Conservation (phyloP, 2,797 vertebrate species). For the Lagorchestes hirsutus region DNA sequence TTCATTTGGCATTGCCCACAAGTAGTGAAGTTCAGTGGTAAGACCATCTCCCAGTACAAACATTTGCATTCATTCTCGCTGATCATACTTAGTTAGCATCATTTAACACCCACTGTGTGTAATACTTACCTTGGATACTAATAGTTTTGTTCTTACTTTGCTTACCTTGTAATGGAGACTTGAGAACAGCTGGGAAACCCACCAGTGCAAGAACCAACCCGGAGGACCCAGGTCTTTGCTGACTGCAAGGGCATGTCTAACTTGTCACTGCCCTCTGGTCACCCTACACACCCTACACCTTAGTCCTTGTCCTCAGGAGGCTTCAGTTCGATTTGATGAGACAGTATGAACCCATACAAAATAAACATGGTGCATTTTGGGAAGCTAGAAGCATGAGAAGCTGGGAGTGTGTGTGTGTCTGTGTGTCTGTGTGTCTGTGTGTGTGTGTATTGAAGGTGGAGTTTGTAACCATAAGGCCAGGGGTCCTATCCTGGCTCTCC, state of each 20-base stretch:
- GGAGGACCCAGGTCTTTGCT: neutral
- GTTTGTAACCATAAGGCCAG: neutral
- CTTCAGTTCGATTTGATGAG: neutral
- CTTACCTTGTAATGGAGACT: neutral
- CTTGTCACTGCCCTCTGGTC: neutral
- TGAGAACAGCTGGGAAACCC: neutral
- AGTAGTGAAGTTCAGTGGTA: conserved; percentile 1
- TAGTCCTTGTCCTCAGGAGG: neutral
- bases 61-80: neutral
- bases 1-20: neutral
- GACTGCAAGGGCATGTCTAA: neutral
- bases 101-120: neutral
- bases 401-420: too few species aligned
- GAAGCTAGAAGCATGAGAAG: neutral
- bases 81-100: neutral
- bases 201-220: neutral
- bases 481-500: neutral
- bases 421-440: too few species aligned
- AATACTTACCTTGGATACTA: neutral
- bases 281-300: neutral
- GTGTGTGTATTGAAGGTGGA: neutral
- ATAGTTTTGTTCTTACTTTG: neutral
- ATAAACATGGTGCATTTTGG: neutral
- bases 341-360: neutral
- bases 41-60: conserved; percentile 17